Percentiles rank a stretch among this genome's conserved stretches.
Evolutionary conservation across 2,888 invertebrate genomes (phyloP).

Genomic region (Leistus spinibarbis): DNA sequence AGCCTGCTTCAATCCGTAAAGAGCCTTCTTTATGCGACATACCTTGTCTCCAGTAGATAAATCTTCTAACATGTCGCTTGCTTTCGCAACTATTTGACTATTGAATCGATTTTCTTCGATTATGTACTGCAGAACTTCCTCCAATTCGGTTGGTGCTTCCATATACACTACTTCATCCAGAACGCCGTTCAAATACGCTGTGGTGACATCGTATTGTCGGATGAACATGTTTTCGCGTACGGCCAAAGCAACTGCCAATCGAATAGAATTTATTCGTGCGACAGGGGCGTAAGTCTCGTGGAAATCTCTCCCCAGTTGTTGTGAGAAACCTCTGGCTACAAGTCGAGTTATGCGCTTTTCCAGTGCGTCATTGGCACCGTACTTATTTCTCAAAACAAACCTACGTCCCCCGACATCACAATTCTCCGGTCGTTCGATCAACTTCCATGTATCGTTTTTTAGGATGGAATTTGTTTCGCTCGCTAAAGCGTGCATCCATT

Average conservation of each 20-base stretch:
- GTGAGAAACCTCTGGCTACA: conserved; percentile 46
- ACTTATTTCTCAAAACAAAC: conserved; percentile 28
- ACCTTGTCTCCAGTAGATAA: conserved; percentile 42
- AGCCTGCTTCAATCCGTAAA: too few species aligned
- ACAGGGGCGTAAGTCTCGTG: conserved; percentile 47
- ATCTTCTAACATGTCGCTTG: conserved; percentile 16
- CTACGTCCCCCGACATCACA: conserved; percentile 15
- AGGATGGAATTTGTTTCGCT: conserved; percentile 1
- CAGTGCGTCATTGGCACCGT: not conserved
- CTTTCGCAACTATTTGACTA: not conserved
- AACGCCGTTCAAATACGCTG: not conserved
- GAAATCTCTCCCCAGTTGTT: conserved; percentile 44
- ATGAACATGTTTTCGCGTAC: conserved; percentile 10
- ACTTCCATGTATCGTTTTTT: conserved; percentile 33
- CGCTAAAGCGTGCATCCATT: conserved; percentile 1
- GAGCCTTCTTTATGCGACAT: not conserved
- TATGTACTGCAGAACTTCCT: not conserved
- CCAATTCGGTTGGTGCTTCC: not conserved
- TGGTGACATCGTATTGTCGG: conserved; percentile 18
- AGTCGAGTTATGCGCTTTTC: conserved; percentile 41
- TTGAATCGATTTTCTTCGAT: not conserved
- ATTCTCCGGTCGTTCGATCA: conserved; percentile 3
- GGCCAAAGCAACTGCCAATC: conserved; percentile 10
- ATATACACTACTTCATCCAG: not conserved
- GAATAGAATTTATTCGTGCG: conserved; percentile 40